Base-by-base conservation (phyloP, 2,888 invertebrate genomes). In the Dynastes tityus region DNA sequence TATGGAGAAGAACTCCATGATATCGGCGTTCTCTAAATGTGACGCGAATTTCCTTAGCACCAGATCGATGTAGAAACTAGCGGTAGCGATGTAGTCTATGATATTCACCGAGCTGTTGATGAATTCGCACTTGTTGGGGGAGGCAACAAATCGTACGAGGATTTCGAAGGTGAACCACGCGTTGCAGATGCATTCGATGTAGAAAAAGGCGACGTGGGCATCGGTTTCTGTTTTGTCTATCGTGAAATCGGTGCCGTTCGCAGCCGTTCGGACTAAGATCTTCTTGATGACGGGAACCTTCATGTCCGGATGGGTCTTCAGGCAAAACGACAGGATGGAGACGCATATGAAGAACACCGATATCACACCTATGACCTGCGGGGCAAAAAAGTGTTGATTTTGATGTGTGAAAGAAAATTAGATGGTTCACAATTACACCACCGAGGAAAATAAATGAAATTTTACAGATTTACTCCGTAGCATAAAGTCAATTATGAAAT, bases 321-420 rank as follows among this genome's bases (percentile, higher is more conserved):
- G 93, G 91, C 99, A 99, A 92, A 99, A 99, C 85, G 99, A 98
- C 89, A 99, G 92, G 89, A 99, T 99, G 84, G 99, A 99, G 84
- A 98, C 96, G 91, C 98, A 97, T 90, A 99, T 99, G 93, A 99
- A 99, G 92, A 99, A 98, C 87, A 99, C 98, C 83, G 98, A 99
- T 89, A 98, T 94, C 83, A 98, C 96, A 85, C 98, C 98, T 89
- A 99, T 96, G 86, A 98, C 95, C 98, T 99, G 94, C n/a, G 13
- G 45, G 2, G 8, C n/a, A 70, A 37, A 45, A 22, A 37, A 37
- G 32, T 5, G 5, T 37, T 37, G 5, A 37, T 67, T 32, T 67
- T 67, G 67, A 8, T 37, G 32, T 5, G 32, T 37, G 32, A 37
- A 5, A 37, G 4, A 32, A 4, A 37, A 37, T 32, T 32, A 32